Conservation (phyloP, 2,797 vertebrate species). For the Columba guinea region DNA sequence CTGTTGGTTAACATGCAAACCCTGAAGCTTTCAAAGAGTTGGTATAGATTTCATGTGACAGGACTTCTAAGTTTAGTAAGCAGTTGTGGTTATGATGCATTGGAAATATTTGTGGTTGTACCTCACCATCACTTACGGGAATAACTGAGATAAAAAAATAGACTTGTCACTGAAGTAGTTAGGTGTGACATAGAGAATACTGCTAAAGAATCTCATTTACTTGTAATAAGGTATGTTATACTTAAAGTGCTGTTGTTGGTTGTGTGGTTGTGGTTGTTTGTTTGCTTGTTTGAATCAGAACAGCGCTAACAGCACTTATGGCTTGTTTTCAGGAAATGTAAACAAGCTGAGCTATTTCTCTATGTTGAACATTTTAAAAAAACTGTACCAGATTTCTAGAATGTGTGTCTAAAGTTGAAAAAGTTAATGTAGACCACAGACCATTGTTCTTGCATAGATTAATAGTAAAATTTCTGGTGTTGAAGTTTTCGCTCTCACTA, state of each 20-base stretch:
- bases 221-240: neutral
- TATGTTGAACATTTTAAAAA: neutral
- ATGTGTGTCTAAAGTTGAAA: neutral
- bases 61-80: neutral
- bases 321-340: neutral
- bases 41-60: neutral
- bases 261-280: neutral
- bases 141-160: neutral
- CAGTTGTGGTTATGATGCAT: neutral
- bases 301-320: neutral
- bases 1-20: neutral
- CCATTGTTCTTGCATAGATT: neutral
- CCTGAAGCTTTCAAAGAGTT: neutral
- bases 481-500: neutral
- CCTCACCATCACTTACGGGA: neutral
- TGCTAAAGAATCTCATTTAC: neutral
- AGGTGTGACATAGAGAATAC: neutral
- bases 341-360: neutral
- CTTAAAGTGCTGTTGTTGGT: neutral
- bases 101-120: neutral
- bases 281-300: neutral
- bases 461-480: neutral
- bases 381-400: neutral
- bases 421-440: neutral
- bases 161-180: neutral